phyloP scores from a whole-genome alignment of 2,113 vertebrate genomes.

The Lophotis ruficrista region DNA sequence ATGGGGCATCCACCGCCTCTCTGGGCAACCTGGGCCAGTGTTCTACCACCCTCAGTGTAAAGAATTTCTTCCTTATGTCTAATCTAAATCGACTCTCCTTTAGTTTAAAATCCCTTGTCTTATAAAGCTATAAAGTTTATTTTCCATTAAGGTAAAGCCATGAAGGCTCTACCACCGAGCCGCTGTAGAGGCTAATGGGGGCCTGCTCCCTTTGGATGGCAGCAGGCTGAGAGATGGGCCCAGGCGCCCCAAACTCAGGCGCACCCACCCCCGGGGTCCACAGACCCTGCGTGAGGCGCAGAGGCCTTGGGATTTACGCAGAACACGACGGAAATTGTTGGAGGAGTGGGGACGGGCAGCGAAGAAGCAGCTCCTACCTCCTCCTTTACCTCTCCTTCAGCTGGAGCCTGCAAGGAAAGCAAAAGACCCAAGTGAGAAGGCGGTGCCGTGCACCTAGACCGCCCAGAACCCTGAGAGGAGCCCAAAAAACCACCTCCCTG shows the following conservation, averaged over 20 bases:
- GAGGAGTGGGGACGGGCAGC: not conserved
- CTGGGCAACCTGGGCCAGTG: too few species aligned
- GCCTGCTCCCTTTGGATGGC: not conserved
- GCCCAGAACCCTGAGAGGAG: not conserved
- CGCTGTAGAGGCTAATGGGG: too few species aligned
- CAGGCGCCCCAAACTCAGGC: not conserved
- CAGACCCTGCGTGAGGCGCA: too few species aligned
- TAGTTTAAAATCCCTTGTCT: too few species aligned
- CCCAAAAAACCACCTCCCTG: too few species aligned
- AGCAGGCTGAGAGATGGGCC: too few species aligned
- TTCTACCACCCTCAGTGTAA: too few species aligned
- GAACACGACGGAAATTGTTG: not conserved
- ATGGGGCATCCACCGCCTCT: too few species aligned
- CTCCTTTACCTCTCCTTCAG: conserved; percentile 83
- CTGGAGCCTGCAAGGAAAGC: conserved; percentile 72
- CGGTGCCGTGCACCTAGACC: not conserved
- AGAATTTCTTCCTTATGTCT: too few species aligned
- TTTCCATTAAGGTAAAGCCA: too few species aligned
- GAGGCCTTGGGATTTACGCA: not conserved
- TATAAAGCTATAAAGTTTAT: too few species aligned
- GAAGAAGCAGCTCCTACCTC: conserved; percentile 79
- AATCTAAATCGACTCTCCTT: too few species aligned
- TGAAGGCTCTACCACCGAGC: not conserved
- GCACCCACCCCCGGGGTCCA: not conserved
- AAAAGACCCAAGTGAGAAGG: not conserved